A percentile compares a stretch with the other conserved stretches of the same genome.
These are phyloP conservation scores for Laothoe populi DNA, from an alignment of 2,888 invertebrate genomes.

Conservation along the genomic window DNA sequence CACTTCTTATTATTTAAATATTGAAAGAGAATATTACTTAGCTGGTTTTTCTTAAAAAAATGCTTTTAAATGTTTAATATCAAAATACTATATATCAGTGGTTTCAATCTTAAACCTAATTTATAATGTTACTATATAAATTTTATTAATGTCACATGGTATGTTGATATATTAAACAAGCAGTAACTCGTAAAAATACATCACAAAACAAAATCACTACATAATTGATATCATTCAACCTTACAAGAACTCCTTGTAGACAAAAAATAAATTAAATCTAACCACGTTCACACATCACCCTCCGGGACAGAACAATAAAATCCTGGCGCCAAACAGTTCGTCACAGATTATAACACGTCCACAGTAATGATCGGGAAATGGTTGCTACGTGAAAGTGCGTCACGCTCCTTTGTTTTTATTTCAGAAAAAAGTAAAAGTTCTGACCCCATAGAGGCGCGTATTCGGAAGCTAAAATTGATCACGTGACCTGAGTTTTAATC, in stretches of 20 bases:
- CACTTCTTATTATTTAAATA: no score
- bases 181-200: slow-evolving; percentile 13
- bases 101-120: no score
- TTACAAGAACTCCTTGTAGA: slow-evolving; percentile 17
- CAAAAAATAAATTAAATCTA: slow-evolving; percentile 37
- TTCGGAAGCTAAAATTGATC: slow-evolving; percentile 64
- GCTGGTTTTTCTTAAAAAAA: no score
- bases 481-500: slow-evolving; percentile 56
- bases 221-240: slow-evolving; percentile 16
- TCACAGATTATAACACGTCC: slow-evolving; percentile 77
- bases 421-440: slow-evolving; percentile 70
- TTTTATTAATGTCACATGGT: no score
- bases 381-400: slow-evolving; percentile 71
- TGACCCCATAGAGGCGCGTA: slow-evolving; percentile 60
- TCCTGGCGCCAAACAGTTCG: slow-evolving; percentile 72
- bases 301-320: slow-evolving; percentile 67
- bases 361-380: slow-evolving; percentile 76
- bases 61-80: no score
- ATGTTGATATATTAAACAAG: neutral
- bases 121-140: no score
- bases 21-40: no score
- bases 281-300: slow-evolving; percentile 50
- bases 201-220: slow-evolving; percentile 9
- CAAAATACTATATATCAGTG: no score
- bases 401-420: slow-evolving; percentile 46